Conservation (phyloP, 2,113 vertebrate genomes). For the Passerina amoena region DNA sequence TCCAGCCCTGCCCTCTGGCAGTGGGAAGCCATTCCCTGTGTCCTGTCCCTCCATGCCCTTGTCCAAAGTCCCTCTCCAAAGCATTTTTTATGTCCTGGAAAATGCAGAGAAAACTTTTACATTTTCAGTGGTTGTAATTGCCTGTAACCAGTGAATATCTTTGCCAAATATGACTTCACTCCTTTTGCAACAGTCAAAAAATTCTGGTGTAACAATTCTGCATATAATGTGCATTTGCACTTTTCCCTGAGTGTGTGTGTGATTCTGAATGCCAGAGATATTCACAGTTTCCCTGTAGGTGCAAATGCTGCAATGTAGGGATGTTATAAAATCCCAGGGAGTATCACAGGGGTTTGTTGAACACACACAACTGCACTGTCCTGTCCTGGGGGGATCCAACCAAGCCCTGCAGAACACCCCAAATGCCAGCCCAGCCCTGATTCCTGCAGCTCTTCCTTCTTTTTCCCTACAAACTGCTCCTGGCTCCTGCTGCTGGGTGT, state of each 20-base stretch:
- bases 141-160: neutral
- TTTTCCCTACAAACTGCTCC: neutral
- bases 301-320: neutral
- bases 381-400: neutral
- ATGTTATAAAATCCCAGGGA: neutral
- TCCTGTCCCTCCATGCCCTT: neutral
- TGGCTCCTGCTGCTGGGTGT: neutral
- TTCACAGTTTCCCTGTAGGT: neutral
- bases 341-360: neutral
- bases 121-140: neutral
- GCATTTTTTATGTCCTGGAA: neutral
- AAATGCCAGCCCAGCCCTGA: neutral
- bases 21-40: no score
- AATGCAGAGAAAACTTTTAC: neutral
- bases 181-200: neutral
- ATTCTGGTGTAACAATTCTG: neutral
- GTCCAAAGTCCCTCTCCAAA: neutral
- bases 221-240: neutral
- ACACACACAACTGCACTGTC: neutral
- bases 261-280: neutral
- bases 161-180: neutral
- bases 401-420: neutral
- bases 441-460: neutral
- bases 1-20: accelerated
- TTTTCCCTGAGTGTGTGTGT: neutral